Percentiles rank a stretch among this genome's conserved stretches.
These are phyloP conservation scores for Harpagifer antarcticus DNA, from an alignment of 2,797 vertebrate genomes.

Conservation along the genomic window DNA sequence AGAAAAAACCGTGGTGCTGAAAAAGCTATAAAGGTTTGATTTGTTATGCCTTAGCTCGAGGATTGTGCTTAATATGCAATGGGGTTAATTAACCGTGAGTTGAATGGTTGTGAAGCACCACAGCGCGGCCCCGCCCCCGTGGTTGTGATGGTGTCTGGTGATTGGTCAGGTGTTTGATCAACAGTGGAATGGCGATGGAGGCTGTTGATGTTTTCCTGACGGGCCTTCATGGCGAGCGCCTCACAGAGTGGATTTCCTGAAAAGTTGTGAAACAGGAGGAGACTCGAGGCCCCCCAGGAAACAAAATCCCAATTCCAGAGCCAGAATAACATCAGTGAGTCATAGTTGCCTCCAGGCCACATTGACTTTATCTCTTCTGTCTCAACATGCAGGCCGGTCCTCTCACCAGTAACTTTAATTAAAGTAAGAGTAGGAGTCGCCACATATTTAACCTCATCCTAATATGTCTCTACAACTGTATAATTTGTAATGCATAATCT, in stretches of 20 bases:
- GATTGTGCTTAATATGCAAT: conserved; percentile 52
- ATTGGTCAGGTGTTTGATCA: conserved; percentile 71
- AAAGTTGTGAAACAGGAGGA: conserved; percentile 77
- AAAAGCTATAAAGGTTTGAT: conserved; percentile 60
- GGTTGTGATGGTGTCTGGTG: conserved; percentile 19
- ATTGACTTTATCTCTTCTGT: conserved; percentile 80
- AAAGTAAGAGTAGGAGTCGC: conserved; percentile 68
- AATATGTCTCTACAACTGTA: conserved; percentile 19
- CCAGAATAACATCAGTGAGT: conserved; percentile 85
- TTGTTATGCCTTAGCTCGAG: conserved; percentile 39
- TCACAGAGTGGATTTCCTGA: conserved; percentile 35
- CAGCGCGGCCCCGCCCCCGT: neutral
- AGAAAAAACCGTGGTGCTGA: conserved; percentile 48
- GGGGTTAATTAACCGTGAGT: conserved; percentile 55
- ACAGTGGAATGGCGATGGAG: conserved; percentile 47
- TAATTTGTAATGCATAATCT: neutral
- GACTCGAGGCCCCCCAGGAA: conserved; percentile 49
- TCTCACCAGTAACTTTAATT: conserved; percentile 78
- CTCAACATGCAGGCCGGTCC: conserved; percentile 79
- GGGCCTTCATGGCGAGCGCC: conserved; percentile 43
- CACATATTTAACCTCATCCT: conserved; percentile 56
- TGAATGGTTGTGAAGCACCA: conserved; percentile 8
- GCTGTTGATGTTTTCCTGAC: conserved; percentile 61
- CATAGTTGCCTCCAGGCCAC: conserved; percentile 79
- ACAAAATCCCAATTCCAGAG: conserved; percentile 72